These are phyloP conservation scores for Pseudomyrmex flavicornis DNA, from an alignment of 1,140 invertebrate genomes.

Conservation along the genomic window DNA sequence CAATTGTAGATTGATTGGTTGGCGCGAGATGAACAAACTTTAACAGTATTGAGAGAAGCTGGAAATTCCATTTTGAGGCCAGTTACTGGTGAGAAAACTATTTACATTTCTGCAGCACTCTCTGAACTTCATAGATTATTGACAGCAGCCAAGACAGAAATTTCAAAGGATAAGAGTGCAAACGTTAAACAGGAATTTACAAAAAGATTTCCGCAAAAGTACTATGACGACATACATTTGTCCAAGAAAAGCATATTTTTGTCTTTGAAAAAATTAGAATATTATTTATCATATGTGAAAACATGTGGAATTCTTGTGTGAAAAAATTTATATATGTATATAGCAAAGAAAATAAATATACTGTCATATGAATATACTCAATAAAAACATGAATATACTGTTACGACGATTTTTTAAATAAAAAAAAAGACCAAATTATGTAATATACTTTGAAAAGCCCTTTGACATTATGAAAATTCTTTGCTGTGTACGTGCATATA, in stretches of 20 bases:
- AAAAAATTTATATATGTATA: background rate
- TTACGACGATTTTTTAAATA: too few relatives aligned
- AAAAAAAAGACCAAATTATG: too few relatives aligned
- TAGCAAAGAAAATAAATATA: too few relatives aligned
- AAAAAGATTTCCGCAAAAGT: slow-evolving; percentile 85
- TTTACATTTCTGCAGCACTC: slow-evolving; percentile 86
- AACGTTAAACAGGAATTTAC: slow-evolving; percentile 82
- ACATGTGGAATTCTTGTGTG: slow-evolving; percentile 18
- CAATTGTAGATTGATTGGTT: slow-evolving; percentile 80
- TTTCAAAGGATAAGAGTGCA: slow-evolving; percentile 74
- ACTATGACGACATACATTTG: slow-evolving; percentile 82
- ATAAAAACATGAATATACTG: too few relatives aligned
- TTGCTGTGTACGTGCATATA: too few relatives aligned
- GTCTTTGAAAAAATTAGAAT: slow-evolving; percentile 89
- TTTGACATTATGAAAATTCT: too few relatives aligned
- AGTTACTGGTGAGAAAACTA: slow-evolving; percentile 79
- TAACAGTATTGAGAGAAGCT: slow-evolving; percentile 80
- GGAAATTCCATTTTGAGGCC: slow-evolving; percentile 85
- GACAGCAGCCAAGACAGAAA: slow-evolving; percentile 81
- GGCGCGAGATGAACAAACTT: slow-evolving; percentile 79
- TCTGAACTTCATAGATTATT: slow-evolving; percentile 88
- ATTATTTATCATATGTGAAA: slow-evolving; percentile 88
- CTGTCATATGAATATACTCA: too few relatives aligned
- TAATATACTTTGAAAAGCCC: too few relatives aligned
- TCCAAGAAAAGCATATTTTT: slow-evolving; percentile 86